These are phyloP conservation scores for Coreoperca whiteheadi DNA, from an alignment of 2,113 vertebrate genomes.

Conservation along the genomic window DNA sequence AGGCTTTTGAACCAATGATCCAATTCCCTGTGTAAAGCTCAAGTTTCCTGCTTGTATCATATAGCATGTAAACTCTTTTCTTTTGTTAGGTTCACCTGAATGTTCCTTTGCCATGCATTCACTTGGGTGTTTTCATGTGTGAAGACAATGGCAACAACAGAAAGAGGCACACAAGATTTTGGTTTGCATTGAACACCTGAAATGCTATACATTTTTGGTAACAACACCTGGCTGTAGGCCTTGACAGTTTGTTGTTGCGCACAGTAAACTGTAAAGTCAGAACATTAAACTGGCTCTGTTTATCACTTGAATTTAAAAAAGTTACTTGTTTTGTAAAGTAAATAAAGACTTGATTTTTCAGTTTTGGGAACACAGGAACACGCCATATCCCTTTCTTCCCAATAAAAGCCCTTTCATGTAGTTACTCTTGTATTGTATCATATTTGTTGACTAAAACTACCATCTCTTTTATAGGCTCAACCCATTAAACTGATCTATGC, in stretches of 20 bases:
- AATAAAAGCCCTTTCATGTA: neutral
- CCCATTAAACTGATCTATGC: constrained; percentile 81
- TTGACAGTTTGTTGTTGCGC: neutral
- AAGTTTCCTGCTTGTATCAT: constrained; percentile 38
- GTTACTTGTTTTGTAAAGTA: neutral
- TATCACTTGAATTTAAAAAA: neutral
- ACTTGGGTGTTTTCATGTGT: neutral
- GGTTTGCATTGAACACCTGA: constrained; percentile 1
- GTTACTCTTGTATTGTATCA: neutral
- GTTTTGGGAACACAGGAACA: neutral
- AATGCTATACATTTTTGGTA: constrained; percentile 26
- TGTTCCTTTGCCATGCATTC: no score
- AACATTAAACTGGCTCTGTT: neutral
- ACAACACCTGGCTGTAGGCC: neutral
- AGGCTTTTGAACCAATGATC: neutral
- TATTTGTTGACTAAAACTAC: neutral
- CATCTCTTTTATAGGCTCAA: constrained; percentile 44
- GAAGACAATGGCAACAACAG: constrained; percentile 29
- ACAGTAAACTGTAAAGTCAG: neutral
- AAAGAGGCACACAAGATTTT: neutral
- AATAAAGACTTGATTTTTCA: neutral
- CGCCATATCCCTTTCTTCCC: no score
- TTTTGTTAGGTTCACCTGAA: constrained; percentile 19
- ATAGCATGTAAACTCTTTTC: neutral
- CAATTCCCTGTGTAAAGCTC: neutral